These are phyloP conservation scores for Caenorhabditis sp. DNA, from an alignment of 2,888 invertebrate species.

Conservation along the genomic window DNA sequence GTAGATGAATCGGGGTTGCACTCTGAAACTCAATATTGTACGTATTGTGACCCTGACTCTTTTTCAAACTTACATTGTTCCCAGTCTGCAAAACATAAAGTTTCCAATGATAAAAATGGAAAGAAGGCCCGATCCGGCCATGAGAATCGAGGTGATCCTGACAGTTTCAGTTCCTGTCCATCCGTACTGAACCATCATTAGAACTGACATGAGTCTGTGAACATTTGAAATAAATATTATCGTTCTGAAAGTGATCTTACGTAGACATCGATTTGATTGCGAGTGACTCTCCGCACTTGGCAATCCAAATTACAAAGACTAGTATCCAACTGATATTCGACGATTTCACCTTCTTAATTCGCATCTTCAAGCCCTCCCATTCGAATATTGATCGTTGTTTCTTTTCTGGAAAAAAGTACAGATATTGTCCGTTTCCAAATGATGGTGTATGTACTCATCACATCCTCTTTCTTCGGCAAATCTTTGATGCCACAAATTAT, in stretches of 20 bases:
- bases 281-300: conserved; percentile 55
- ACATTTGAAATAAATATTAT: no score
- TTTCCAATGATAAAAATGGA: conserved; percentile 52
- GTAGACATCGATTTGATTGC: conserved; percentile 50
- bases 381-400: conserved; percentile 52
- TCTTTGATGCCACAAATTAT: conserved; percentile 53
- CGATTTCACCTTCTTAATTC: conserved; percentile 50
- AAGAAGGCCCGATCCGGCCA: conserved; percentile 51
- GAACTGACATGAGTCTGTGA: conserved; percentile 45
- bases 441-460: conserved; percentile 30
- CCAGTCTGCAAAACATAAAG: conserved; percentile 56
- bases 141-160: conserved; percentile 46
- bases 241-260: conserved; percentile 15
- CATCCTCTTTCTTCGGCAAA: conserved; percentile 48
- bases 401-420: conserved; percentile 35
- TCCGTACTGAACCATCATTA: conserved; percentile 56
- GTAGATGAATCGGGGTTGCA: conserved; percentile 35
- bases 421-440: background rate
- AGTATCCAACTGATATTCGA: conserved; percentile 53
- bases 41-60: background rate
- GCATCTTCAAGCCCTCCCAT: conserved; percentile 46
- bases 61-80: conserved; percentile 49
- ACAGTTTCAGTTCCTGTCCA: conserved; percentile 58
- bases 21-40: conserved; percentile 32
- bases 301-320: conserved; percentile 52